phyloP scores from a whole-genome alignment of 1,140 invertebrate species.

The Drosophila dunni region DNA sequence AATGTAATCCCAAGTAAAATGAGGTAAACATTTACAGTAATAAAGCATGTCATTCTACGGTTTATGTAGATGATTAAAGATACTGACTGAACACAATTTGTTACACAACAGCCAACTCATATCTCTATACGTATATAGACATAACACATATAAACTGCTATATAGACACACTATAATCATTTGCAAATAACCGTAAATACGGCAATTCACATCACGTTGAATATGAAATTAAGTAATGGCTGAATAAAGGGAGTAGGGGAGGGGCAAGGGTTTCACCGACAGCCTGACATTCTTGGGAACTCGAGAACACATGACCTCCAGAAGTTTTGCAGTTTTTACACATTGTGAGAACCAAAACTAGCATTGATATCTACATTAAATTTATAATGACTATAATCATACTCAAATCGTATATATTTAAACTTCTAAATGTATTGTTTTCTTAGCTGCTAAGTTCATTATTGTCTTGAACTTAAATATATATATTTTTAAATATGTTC shows the following conservation, averaged over 20 bases:
- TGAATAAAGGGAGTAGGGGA: slow-evolving; percentile 18
- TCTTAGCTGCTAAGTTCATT: slow-evolving; percentile 12
- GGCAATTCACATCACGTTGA: slow-evolving; percentile 61
- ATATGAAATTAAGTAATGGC: slow-evolving; percentile 19
- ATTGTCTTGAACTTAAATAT: slow-evolving; percentile 26
- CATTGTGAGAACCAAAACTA: slow-evolving; percentile 54
- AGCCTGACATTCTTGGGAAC: slow-evolving; percentile 46
- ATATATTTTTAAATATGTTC: slow-evolving; percentile 45
- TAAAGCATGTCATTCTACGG: slow-evolving; percentile 55
- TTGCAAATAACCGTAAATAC: slow-evolving; percentile 74
- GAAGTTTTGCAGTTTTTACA: slow-evolving; percentile 14
- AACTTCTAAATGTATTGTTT: not conserved
- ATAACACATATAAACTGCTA: slow-evolving; percentile 27
- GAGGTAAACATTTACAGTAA: slow-evolving; percentile 31
- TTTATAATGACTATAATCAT: slow-evolving; percentile 56
- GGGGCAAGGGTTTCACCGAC: not conserved
- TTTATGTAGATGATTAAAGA: slow-evolving; percentile 39
- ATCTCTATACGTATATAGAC: slow-evolving; percentile 13
- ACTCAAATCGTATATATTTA: slow-evolving; percentile 21
- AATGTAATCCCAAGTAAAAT: slow-evolving; percentile 34
- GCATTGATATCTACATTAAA: slow-evolving; percentile 58
- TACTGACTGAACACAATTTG: slow-evolving; percentile 17
- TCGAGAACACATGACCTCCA: slow-evolving; percentile 53
- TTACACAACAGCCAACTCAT: slow-evolving; percentile 43
- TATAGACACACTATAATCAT: slow-evolving; percentile 52